Percentiles rank a stretch among this genome's conserved stretches.
Evolutionary conservation across 2,797 vertebrate genomes (phyloP).

Genomic region (Anguilla obscura): DNA sequence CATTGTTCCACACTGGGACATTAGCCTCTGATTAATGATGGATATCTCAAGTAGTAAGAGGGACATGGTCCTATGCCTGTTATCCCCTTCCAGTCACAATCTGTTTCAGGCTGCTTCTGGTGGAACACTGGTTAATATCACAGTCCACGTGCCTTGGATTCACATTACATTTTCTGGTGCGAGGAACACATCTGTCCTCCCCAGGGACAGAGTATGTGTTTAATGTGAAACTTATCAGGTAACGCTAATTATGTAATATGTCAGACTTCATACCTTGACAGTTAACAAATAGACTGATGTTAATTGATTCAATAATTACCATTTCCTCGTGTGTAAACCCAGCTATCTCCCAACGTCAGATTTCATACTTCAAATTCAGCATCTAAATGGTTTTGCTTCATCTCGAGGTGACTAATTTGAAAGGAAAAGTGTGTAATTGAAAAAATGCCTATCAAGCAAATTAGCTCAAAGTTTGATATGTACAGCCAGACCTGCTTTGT

Average conservation of each 20-base stretch:
- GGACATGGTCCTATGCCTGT: neutral
- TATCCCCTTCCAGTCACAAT: neutral
- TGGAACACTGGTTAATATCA: neutral
- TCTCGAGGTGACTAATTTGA: neutral
- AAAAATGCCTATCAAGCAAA: slow-evolving; percentile 35
- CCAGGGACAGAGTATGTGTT: neutral
- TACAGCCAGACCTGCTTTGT: neutral
- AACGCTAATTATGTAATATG: neutral
- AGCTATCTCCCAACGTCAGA: neutral
- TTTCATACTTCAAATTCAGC: slow-evolving; percentile 23
- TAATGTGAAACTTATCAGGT: neutral
- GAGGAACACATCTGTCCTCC: neutral
- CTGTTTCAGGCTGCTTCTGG: neutral
- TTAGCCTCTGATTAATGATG: neutral
- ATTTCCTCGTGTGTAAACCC: neutral
- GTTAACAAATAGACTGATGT: neutral
- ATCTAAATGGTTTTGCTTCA: neutral
- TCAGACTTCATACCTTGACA: neutral
- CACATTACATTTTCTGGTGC: neutral
- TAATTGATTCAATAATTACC: slow-evolving; percentile 17
- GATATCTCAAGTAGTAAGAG: neutral
- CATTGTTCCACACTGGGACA: neutral
- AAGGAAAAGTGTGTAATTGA: slow-evolving; percentile 5
- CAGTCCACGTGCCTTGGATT: neutral
- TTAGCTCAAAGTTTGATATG: slow-evolving; percentile 36